Conservation (phyloP, 1,140 invertebrate genomes). For the Bombus superbus region DNA sequence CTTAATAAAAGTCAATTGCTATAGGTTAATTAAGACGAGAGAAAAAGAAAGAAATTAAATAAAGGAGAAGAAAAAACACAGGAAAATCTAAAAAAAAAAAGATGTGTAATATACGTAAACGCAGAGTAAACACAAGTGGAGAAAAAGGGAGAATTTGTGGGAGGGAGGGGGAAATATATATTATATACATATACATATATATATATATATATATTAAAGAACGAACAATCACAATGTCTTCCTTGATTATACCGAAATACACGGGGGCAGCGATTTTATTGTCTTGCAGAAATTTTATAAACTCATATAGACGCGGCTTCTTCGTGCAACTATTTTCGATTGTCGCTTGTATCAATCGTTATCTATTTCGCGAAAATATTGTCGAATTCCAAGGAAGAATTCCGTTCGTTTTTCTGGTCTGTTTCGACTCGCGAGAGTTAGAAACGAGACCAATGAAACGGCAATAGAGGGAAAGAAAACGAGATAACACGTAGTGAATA, state of each 20-base stretch:
- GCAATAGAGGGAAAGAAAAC: not conserved
- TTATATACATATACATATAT: constrained; percentile 32
- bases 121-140: constrained; percentile 11
- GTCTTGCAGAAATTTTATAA: constrained; percentile 68
- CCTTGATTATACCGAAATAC: constrained; percentile 70
- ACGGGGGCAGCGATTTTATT: constrained; percentile 67
- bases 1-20: constrained; percentile 81
- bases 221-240: constrained; percentile 73
- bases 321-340: constrained; percentile 70
- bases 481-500: constrained; percentile 4
- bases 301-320: constrained; percentile 69
- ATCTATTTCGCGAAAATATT: constrained; percentile 48
- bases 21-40: constrained; percentile 76
- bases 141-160: constrained; percentile 14
- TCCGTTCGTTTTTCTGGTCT: not conserved
- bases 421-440: not conserved
- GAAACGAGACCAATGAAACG: not conserved
- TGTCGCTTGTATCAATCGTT: constrained; percentile 64
- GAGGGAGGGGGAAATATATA: constrained; percentile 14
- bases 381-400: constrained; percentile 18
- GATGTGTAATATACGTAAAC: constrained; percentile 55
- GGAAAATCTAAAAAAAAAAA: not conserved
- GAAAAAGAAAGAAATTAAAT: constrained; percentile 63
- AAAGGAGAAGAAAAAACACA: constrained; percentile 14
- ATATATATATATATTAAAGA: constrained; percentile 52